Evolutionary conservation across 1,140 invertebrate genomes (phyloP).

Genomic region (Chlorops oryzae): DNA sequence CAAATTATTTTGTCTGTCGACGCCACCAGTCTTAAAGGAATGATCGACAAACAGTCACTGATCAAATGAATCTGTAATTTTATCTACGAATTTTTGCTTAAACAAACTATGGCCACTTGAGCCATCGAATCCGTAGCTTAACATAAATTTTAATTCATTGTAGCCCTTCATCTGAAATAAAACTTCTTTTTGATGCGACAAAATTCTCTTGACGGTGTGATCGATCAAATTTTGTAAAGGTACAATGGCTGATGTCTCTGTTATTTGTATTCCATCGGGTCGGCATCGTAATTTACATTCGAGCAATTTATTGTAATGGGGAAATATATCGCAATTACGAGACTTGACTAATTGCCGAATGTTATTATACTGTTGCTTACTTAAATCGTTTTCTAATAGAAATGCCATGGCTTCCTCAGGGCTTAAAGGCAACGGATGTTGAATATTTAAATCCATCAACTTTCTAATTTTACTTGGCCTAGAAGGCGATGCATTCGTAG

Average conservation of each 20-base stretch:
- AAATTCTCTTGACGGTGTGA: conserved; percentile 5
- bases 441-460: too few species aligned
- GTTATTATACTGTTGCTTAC: too few species aligned
- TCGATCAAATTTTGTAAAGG: conserved; percentile 11
- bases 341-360: too few species aligned
- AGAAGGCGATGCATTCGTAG: too few species aligned
- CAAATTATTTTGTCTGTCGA: background rate
- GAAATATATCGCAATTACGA: too few species aligned
- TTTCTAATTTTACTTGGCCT: too few species aligned
- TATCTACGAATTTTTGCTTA: conserved; percentile 13
- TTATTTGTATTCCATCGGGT: conserved; percentile 7
- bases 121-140: conserved; percentile 14
- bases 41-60: conserved; percentile 12
- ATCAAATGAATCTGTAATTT: conserved; percentile 5
- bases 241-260: conserved; percentile 2
- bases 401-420: too few species aligned
- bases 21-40: conserved; percentile 4
- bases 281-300: conserved; percentile 6
- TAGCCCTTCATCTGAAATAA: background rate
- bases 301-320: background rate
- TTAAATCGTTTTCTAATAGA: too few species aligned
- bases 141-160: conserved; percentile 5
- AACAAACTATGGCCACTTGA: conserved; percentile 6
- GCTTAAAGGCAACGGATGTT: too few species aligned
- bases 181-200: conserved; percentile 6